These are phyloP conservation scores for Sebastes oblongus DNA, from an alignment of 2,797 vertebrate species.

Conservation along the genomic window DNA sequence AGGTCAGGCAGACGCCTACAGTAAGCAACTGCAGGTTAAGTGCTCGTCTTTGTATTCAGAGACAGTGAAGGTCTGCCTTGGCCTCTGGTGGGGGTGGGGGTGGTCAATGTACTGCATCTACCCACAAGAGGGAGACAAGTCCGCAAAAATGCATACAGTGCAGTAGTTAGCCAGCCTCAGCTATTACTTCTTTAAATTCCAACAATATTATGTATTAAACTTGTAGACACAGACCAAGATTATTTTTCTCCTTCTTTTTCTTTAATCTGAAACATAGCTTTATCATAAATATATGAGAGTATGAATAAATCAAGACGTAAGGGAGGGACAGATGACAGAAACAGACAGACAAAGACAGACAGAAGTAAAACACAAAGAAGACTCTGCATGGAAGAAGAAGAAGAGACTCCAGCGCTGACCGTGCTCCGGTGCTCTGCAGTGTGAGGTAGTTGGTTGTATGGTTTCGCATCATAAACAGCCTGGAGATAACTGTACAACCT, in stretches of 20 bases:
- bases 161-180: neutral
- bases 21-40: slow-evolving; percentile 79
- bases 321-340: neutral
- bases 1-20: slow-evolving; percentile 79
- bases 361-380: slow-evolving; percentile 11
- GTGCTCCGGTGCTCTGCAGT: slow-evolving; percentile 80
- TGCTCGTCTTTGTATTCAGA: slow-evolving; percentile 77
- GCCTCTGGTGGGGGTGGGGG: slow-evolving; percentile 44
- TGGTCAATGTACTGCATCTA: slow-evolving; percentile 41
- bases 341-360: slow-evolving; percentile 10
- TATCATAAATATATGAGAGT: neutral
- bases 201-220: neutral
- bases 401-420: slow-evolving; percentile 56
- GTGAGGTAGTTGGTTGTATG: slow-evolving; percentile 95
- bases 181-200: slow-evolving; percentile 8
- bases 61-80: slow-evolving; percentile 63
- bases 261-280: neutral
- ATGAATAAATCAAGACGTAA: neutral
- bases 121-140: slow-evolving; percentile 82
- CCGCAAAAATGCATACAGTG: slow-evolving; percentile 48
- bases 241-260: neutral
- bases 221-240: neutral
- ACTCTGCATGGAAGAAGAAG: slow-evolving; percentile 20
- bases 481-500: slow-evolving; percentile 87
- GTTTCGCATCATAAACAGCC: slow-evolving; percentile 84